Percentiles rank a stretch among this genome's conserved stretches.
Evolutionary conservation across 2,797 vertebrate genomes (phyloP).

Genomic region (Chelon auratus): DNA sequence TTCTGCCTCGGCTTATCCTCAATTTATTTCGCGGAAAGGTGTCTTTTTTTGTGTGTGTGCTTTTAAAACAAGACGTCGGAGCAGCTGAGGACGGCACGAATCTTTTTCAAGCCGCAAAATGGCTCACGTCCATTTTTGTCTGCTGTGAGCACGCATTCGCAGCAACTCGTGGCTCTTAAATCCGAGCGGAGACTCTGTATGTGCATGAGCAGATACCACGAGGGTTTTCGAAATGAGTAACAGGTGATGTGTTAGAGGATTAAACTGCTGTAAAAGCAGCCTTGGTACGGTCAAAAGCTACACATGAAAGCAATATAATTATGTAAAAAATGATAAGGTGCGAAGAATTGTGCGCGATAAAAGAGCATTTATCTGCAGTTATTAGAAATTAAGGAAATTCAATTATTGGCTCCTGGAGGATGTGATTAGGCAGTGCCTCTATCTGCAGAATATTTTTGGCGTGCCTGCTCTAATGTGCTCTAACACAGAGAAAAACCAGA

Average conservation of each 20-base stretch:
- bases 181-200: not conserved
- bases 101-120: conserved; percentile 32
- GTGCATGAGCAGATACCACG: conserved; percentile 1
- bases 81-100: conserved; percentile 13
- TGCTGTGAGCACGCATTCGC: conserved; percentile 25
- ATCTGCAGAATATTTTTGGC: conserved; percentile 1
- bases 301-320: conserved; percentile 9
- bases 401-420: conserved; percentile 15
- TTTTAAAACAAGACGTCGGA: conserved; percentile 28
- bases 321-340: conserved; percentile 15
- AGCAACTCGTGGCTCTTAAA: conserved; percentile 14
- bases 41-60: not conserved
- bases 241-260: not conserved
- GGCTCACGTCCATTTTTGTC: conserved; percentile 11
- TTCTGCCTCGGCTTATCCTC: conserved; percentile 8
- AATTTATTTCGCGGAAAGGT: conserved; percentile 13
- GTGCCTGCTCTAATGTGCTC: not conserved
- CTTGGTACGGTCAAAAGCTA: conserved; percentile 11
- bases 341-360: conserved; percentile 19
- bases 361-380: conserved; percentile 28
- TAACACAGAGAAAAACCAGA: not conserved
- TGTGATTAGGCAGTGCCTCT: not conserved
- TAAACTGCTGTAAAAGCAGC: conserved; percentile 7
- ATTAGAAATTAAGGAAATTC: conserved; percentile 35
- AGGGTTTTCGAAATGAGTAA: conserved; percentile 18